Conservation (phyloP, 2,113 vertebrate species). For the Pogonocichla stellata region DNA sequence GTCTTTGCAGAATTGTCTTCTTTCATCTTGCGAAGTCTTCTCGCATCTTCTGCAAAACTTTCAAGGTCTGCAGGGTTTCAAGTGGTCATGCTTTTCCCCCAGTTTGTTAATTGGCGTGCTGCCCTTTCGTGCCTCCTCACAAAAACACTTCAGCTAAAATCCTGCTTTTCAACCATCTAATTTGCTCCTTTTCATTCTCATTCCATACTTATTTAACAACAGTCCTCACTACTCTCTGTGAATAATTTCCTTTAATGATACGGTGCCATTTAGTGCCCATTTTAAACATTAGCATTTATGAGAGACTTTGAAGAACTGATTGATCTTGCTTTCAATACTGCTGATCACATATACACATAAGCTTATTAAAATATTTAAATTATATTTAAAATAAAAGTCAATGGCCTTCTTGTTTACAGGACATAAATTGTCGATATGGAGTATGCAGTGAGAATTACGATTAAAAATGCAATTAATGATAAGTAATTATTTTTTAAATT, state of each 20-base stretch:
- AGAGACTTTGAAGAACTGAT: slow-evolving; percentile 26
- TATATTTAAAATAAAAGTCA: not conserved
- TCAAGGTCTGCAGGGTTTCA: not conserved
- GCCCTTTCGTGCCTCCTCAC: not conserved
- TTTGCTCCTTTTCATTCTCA: slow-evolving; percentile 5
- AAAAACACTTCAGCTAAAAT: not conserved
- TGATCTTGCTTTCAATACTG: slow-evolving; percentile 30
- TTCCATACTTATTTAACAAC: slow-evolving; percentile 7
- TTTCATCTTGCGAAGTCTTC: not conserved
- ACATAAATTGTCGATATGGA: not conserved
- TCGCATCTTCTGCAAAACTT: not conserved
- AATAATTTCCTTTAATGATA: slow-evolving; percentile 43
- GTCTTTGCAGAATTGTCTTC: not conserved
- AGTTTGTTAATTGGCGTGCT: not conserved
- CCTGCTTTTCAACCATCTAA: not conserved
- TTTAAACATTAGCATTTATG: slow-evolving; percentile 45
- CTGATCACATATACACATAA: not conserved
- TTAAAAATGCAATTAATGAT: slow-evolving; percentile 21
- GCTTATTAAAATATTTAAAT: slow-evolving; percentile 37
- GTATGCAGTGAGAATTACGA: not conserved
- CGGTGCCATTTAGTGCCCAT: not conserved
- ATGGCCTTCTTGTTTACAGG: not conserved
- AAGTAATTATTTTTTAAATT: slow-evolving; percentile 33
- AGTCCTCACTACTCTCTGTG: not conserved
- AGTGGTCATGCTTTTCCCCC: not conserved